A percentile compares a stretch with the other conserved stretches of the same genome.
phyloP scores from a whole-genome alignment of 2,888 invertebrate species.

The Smittia sp. region DNA sequence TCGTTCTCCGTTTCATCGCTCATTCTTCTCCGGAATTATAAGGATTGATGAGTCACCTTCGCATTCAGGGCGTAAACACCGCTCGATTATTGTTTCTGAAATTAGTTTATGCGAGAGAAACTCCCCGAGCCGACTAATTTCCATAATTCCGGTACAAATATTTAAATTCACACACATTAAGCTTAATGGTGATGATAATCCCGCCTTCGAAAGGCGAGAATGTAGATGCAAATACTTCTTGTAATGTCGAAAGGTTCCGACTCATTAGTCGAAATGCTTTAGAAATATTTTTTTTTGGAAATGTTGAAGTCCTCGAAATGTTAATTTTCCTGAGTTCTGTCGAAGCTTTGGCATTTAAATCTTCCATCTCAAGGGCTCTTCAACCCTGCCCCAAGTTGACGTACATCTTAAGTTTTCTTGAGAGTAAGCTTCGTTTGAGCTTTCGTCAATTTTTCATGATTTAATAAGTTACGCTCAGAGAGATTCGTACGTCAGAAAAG shows the following conservation, averaged over 20 bases:
- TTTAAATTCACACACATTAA: conserved; percentile 8
- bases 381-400: no score
- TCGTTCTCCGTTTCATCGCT: not conserved
- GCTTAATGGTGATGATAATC: not conserved
- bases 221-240: not conserved
- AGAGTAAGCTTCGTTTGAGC: no score
- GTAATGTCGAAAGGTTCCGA: not conserved
- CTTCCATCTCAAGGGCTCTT: no score
- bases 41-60: not conserved
- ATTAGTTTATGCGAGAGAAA: not conserved
- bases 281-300: no score
- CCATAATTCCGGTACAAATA: conserved; percentile 21
- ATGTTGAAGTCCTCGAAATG: no score
- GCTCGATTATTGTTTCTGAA: not conserved
- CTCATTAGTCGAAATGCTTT: no score
- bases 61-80: not conserved
- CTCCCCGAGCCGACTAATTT: conserved; percentile 23
- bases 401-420: no score
- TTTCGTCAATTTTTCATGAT: no score
- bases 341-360: no score
- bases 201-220: not conserved
- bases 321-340: no score
- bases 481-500: no score
- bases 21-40: not conserved
- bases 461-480: no score